Evolutionary conservation across 1,140 invertebrate species (phyloP).

Genomic region (Pseudobourletiella spinata): DNA sequence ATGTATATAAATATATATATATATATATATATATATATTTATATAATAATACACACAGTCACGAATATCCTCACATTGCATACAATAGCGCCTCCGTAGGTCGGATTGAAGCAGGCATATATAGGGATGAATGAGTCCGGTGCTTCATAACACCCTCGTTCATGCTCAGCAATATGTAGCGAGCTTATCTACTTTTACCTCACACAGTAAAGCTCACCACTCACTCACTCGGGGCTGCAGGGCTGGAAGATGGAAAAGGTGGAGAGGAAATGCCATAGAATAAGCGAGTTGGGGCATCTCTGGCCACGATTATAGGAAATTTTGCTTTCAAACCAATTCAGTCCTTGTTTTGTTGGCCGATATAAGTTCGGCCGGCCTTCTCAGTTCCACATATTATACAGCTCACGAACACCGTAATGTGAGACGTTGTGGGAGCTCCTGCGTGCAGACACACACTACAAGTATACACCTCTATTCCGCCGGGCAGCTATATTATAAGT

Average conservation of each 20-base stretch:
- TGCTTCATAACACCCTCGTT: no score
- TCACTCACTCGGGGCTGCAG: not conserved
- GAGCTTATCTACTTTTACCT: conserved; percentile 3
- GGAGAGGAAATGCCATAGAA: not conserved
- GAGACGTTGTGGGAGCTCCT: not conserved
- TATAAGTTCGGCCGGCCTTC: no score
- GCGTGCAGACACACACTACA: not conserved
- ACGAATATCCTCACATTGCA: no score
- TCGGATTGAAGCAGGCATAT: no score
- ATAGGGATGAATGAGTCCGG: no score
- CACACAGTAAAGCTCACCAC: not conserved
- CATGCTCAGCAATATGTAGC: not conserved
- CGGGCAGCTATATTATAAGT: not conserved
- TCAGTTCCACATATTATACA: no score
- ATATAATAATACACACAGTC: not conserved
- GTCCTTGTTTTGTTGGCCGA: no score
- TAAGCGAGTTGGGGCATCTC: not conserved
- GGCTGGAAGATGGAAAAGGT: not conserved
- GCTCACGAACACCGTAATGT: no score
- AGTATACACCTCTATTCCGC: not conserved
- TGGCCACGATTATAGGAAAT: not conserved
- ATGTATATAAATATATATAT: not conserved
- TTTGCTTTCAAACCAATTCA: not conserved
- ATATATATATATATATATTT: not conserved
- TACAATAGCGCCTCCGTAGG: no score